These are phyloP conservation scores for Tokudaia muenninki DNA, from an alignment of 2,797 vertebrate genomes.

Conservation along the genomic window DNA sequence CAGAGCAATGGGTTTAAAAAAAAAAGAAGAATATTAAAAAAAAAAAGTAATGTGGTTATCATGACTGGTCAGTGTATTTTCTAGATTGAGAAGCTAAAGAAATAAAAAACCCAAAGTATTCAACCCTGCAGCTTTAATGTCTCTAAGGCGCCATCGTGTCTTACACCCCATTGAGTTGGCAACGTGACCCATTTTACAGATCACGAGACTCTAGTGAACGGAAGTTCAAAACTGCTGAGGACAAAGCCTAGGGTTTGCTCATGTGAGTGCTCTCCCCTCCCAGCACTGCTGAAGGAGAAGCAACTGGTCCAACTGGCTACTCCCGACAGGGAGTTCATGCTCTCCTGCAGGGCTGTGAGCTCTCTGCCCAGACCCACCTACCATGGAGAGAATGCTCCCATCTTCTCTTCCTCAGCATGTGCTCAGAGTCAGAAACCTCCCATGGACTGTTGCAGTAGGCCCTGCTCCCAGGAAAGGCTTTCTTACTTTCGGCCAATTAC, in stretches of 20 bases:
- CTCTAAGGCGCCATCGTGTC: not conserved
- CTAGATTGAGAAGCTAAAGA: slow-evolving; percentile 50
- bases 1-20: slow-evolving; percentile 10
- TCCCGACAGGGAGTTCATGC: not conserved
- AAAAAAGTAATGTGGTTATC: not conserved
- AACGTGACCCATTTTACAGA: slow-evolving; percentile 15
- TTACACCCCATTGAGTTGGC: not conserved
- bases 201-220: not conserved
- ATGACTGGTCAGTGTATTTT: not conserved
- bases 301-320: not conserved
- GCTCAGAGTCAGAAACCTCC: slow-evolving; percentile 18
- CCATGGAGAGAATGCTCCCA: not conserved
- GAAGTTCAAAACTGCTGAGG: not conserved
- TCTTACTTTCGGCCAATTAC: slow-evolving; percentile 38
- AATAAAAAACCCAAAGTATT: slow-evolving; percentile 21
- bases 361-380: not conserved
- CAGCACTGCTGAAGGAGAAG: not conserved
- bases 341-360: not conserved
- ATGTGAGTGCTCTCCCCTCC: not conserved
- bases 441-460: not conserved
- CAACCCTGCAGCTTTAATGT: slow-evolving; percentile 36
- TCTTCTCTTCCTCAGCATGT: not conserved
- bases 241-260: not conserved
- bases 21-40: not conserved
- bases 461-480: not conserved